Percentiles rank a stretch among this genome's conserved stretches.
Conservation (phyloP, 2,888 invertebrate genomes). For the Antheraea assamensis region DNA sequence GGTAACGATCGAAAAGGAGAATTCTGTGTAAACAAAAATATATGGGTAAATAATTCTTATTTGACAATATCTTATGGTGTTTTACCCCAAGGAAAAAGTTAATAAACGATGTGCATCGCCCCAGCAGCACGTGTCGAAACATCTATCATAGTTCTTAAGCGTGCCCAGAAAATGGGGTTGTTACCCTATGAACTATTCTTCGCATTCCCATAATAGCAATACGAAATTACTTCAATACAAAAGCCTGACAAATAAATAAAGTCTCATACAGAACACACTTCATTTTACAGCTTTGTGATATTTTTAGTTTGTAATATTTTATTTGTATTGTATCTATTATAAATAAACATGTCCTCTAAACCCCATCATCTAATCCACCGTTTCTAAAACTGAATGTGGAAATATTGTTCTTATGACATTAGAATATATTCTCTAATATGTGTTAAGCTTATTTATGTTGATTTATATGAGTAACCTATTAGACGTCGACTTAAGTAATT, state of each 20-base stretch:
- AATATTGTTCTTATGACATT: too few relatives aligned
- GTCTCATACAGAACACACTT: background rate
- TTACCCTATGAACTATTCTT: constrained; percentile 2
- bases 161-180: constrained; percentile 31
- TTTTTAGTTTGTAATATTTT: background rate
- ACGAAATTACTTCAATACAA: constrained; percentile 6
- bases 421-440: too few relatives aligned
- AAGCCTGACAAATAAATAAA: constrained; percentile 1
- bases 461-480: too few relatives aligned
- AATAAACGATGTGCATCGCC: constrained; percentile 55
- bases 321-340: background rate
- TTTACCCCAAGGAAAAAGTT: constrained; percentile 45
- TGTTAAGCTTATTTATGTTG: too few relatives aligned
- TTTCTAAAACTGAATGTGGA: background rate
- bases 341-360: background rate
- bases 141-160: constrained; percentile 59
- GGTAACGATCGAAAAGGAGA: background rate
- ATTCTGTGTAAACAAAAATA: background rate
- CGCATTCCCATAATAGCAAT: background rate
- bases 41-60: background rate
- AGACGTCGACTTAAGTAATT: too few relatives aligned
- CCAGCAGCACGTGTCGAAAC: constrained; percentile 55
- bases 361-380: background rate
- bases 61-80: constrained; percentile 28
- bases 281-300: constrained; percentile 6